Base-by-base conservation (phyloP, 1,140 invertebrate genomes). In the Achroia grisella region DNA sequence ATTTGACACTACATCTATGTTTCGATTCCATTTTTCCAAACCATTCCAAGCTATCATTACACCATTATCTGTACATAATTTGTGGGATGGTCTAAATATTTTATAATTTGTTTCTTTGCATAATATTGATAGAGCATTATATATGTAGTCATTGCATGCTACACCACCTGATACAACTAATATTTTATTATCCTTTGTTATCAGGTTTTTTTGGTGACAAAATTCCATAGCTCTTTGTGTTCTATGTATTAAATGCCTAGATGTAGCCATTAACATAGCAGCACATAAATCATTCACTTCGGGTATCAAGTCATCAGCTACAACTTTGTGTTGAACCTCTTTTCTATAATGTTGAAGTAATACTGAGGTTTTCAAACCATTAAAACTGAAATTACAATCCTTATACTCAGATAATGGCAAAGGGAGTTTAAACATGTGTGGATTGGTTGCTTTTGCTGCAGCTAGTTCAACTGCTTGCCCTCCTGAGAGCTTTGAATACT, bases 11-110 rank as follows among this genome's bases (percentile, higher is more conserved):
- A 78, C 71, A 60, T 81, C 88, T 76, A 72, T 36, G 17, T 61
- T 51, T 64, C 53, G 68, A 39, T 42, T 53, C 74, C 75, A 88
- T 71, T 91, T 93, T 86, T 98, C 97, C 17, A 97, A 87, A 6
- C 96, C 97, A 89, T 98, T 98, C 98, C 98, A 99, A 15, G 98
- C 98, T 61, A 99, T 97, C 98, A 99, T 99, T 8, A 98, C 89
- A 23, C 97, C 98, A 90, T 99, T 99, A 78, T 99, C 98, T 1
- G 94, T 97, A 75, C 98, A 99, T 2, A 98, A 88, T 61, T 92
- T 89, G 10, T 92, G 90, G 5, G 93, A 91, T 9, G 97, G 96
- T 57, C 92, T 89, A 31, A 89, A 90, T 30, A 93, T 89, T 63
- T 87, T 84, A 68, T 92, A 96, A 28, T 87, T 87, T 62, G 90